These are phyloP conservation scores for Pipistrellus kuhlii DNA, from an alignment of 2,797 vertebrate species.

Conservation along the genomic window DNA sequence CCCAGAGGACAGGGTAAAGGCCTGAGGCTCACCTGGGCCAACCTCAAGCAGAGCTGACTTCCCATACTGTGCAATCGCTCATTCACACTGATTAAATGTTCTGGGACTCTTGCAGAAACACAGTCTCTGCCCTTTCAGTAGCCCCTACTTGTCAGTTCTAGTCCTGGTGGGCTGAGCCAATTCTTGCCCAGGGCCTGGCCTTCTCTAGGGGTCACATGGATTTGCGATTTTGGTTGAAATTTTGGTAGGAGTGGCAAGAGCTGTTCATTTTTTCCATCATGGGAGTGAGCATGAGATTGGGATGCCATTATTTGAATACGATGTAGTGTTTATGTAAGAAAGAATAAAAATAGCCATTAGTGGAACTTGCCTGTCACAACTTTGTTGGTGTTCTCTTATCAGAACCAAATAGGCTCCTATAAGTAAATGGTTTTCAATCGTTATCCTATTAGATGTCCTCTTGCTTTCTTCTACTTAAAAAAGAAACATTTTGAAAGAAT, in stretches of 20 bases:
- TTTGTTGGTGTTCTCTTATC: neutral
- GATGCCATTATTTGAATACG: neutral
- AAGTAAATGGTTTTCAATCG: neutral
- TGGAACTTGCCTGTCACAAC: neutral
- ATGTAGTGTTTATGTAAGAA: neutral
- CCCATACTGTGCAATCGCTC: accelerated
- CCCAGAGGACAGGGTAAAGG: neutral
- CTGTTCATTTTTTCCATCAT: no score
- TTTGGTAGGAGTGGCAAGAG: neutral
- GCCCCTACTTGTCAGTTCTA: neutral
- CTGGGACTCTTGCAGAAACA: neutral
- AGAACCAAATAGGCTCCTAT: neutral
- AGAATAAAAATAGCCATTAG: neutral
- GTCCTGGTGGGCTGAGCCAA: neutral
- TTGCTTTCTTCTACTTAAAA: neutral
- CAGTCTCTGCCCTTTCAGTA: neutral
- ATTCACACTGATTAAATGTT: neutral
- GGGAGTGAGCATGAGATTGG: neutral
- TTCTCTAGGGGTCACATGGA: neutral
- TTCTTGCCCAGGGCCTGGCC: neutral
- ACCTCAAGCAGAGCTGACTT: neutral
- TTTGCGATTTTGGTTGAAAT: neutral
- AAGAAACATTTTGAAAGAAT: neutral
- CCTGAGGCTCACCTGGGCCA: neutral
- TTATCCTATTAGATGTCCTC: neutral